Conservation (phyloP, 2,888 invertebrate genomes). For the Mechanitis mazaeus region DNA sequence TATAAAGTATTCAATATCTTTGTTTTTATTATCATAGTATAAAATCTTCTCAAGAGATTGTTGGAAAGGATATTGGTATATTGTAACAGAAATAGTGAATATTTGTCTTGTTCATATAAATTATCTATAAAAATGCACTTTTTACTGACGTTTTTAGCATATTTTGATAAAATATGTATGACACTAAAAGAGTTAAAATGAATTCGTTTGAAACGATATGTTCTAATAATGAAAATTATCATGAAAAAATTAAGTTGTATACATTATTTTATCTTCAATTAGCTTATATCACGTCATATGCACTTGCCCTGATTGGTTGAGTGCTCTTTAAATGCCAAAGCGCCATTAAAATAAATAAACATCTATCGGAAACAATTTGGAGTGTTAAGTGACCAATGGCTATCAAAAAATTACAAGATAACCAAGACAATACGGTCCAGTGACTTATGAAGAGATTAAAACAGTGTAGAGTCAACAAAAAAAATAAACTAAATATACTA, state of each 20-base stretch:
- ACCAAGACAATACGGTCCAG: constrained; percentile 59
- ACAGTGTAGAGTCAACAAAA: constrained; percentile 47
- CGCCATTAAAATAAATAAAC: constrained; percentile 73
- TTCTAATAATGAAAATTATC: constrained; percentile 1
- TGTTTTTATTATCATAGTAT: no score
- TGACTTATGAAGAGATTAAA: constrained; percentile 75
- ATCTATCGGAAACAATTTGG: constrained; percentile 66
- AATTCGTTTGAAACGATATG: no score
- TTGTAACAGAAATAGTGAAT: no score
- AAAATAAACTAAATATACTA: constrained; percentile 13
- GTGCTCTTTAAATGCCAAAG: constrained; percentile 63
- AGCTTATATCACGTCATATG: constrained; percentile 66
- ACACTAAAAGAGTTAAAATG: no score
- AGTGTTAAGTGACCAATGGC: constrained; percentile 73
- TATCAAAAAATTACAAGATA: constrained; percentile 76
- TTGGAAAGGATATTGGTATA: no score
- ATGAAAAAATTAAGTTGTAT: neutral
- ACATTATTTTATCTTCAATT: constrained; percentile 45
- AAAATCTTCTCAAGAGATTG: no score
- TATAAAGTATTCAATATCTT: no score
- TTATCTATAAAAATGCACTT: no score
- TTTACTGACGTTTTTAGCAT: no score
- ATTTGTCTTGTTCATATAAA: no score
- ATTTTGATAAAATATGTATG: no score
- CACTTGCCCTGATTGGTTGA: constrained; percentile 69